A percentile compares a stretch with the other conserved stretches of the same genome.
phyloP scores from a whole-genome alignment of 2,797 vertebrate species.

The Acanthopagrus latus region DNA sequence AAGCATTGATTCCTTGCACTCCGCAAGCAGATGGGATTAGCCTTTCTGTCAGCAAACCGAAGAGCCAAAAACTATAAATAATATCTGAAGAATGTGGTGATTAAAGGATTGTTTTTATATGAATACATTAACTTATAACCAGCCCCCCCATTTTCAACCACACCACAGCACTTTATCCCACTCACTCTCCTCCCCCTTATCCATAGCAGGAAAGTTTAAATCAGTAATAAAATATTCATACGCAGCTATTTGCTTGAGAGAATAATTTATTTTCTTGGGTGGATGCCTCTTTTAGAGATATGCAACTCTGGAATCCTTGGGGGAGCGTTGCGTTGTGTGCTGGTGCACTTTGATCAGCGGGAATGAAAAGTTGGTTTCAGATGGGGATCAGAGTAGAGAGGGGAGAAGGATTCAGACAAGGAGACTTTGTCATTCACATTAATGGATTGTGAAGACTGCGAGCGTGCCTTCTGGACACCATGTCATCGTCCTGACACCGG shows the following conservation, averaged over 20 bases:
- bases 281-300: conserved; percentile 82
- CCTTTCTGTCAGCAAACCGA: conserved; percentile 76
- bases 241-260: conserved; percentile 84
- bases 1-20: conserved; percentile 68
- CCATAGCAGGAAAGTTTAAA: conserved; percentile 78
- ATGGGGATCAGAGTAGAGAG: conserved; percentile 69
- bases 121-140: conserved; percentile 74
- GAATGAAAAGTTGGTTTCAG: conserved; percentile 81
- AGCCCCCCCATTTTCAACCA: conserved; percentile 40
- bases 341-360: conserved; percentile 83
- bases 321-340: conserved; percentile 75
- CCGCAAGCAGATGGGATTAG: conserved; percentile 74
- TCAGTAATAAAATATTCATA: conserved; percentile 86
- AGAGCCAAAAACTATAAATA: conserved; percentile 77
- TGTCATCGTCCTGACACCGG: conserved; percentile 75
- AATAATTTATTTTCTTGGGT: conserved; percentile 85
- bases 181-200: conserved; percentile 67
- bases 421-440: conserved; percentile 77
- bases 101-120: conserved; percentile 81
- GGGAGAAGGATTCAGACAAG: conserved; percentile 74
- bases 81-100: conserved; percentile 76
- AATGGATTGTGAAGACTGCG: conserved; percentile 81
- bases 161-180: conserved; percentile 64
- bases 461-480: conserved; percentile 75
- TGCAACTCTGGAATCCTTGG: conserved; percentile 75